Evolutionary conservation across 2,113 vertebrate species (phyloP), one percentile per base, ranked within the genome.

Genomic region (Elephas maximus): DNA sequence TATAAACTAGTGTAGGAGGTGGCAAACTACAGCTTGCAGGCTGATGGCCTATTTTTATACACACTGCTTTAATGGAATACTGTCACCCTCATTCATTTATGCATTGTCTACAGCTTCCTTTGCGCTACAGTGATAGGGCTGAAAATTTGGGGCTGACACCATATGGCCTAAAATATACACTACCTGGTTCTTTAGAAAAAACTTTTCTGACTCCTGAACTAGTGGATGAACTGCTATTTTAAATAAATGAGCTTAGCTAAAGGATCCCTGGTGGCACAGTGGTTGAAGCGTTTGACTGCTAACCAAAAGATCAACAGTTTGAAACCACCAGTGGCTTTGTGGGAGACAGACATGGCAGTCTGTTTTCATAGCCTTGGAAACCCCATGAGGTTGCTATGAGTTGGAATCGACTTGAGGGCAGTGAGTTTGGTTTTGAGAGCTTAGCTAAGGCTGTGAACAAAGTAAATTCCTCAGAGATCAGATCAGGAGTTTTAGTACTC

Each of bases 211-310:
- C 10, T 17, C 20, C 84, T 63, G 48, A 92, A 37, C 44, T 62
- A 81, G 17, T 37, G 10, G 33, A 65, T 37, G 65, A 67, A 77
- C 3, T 74, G 21, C 4, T 44, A 83, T 76, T 51, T 95, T 71
- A 92, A 92, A 95, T 76, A 80, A 94, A 86, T 73, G 2, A 85
- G 6, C 24, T 78, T 83, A 69, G 12, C 33, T 96, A 63, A 20
- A 48, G 48, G 48, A 48, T 6, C 48, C 48, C 48, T 48, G 48
- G 48, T 48, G 48, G 9, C 48, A 9, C 48, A 48, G 48, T 48
- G 48, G 48, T 48, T 48, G 9, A 48, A 48, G 48, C 48, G 9
- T 48, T 48, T 9, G 9, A 48, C 48, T 48, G 48, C 48, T 48
- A 48, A 48, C 48, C 48, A 48, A 48, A 48, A 48, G 48, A 9